These are phyloP conservation scores for Coelopa frigida DNA, from an alignment of 1,140 invertebrate genomes.

Conservation along the genomic window DNA sequence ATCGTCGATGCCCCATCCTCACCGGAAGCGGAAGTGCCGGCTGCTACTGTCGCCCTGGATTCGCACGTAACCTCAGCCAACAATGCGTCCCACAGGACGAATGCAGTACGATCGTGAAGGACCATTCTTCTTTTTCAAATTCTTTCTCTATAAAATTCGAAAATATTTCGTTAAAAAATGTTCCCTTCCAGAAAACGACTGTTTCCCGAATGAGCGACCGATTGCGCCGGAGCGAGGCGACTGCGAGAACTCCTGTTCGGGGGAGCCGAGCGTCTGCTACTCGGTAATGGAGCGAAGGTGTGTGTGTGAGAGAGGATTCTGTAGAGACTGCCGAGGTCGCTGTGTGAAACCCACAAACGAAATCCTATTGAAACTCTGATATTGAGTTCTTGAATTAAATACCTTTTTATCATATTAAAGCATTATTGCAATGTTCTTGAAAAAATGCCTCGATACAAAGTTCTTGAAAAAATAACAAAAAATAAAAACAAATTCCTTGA, in stretches of 20 bases:
- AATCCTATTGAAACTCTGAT: too few relatives aligned
- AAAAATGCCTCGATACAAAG: too few relatives aligned
- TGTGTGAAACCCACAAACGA: too few relatives aligned
- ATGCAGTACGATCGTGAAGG: background rate
- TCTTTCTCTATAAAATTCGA: conserved; percentile 1
- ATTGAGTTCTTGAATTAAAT: too few relatives aligned
- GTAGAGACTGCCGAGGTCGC: background rate
- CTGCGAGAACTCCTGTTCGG: conserved; percentile 4
- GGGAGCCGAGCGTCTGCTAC: background rate
- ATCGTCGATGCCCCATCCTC: conserved; percentile 3
- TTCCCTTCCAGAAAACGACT: conserved; percentile 2
- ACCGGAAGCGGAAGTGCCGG: background rate
- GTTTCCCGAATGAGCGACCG: conserved; percentile 5
- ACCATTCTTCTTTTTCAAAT: background rate
- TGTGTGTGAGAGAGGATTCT: background rate
- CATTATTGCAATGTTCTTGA: too few relatives aligned
- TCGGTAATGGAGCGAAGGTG: background rate
- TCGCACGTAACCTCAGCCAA: conserved; percentile 8
- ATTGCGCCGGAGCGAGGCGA: background rate
- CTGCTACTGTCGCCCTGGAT: conserved; percentile 8
- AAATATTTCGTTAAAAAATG: background rate
- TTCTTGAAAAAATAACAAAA: too few relatives aligned
- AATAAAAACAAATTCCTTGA: too few relatives aligned
- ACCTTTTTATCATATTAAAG: too few relatives aligned
- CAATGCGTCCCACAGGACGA: background rate